Conservation (phyloP, 1,140 invertebrate genomes). For the Leptoteleia sp. region DNA sequence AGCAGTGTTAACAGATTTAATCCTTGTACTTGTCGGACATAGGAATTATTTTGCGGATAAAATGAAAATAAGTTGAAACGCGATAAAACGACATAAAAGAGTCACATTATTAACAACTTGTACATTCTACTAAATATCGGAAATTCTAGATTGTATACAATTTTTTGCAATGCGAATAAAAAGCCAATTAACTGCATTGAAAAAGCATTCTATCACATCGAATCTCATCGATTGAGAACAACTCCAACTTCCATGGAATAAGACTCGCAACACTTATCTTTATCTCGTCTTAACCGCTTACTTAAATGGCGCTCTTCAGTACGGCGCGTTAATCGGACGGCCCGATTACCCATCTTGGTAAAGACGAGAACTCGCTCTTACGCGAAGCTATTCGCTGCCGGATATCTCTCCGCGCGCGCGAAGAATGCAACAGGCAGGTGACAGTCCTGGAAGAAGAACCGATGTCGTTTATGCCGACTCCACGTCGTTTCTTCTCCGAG, state of each 20-base stretch:
- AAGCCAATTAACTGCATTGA: conserved; percentile 40
- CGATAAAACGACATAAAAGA: too few relatives aligned
- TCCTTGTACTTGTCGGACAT: too few relatives aligned
- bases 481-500: conserved; percentile 35
- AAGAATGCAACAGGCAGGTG: conserved; percentile 63
- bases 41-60: too few relatives aligned
- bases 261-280: conserved; percentile 53
- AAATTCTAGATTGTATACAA: conserved; percentile 17
- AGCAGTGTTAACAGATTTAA: too few relatives aligned
- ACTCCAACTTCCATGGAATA: conserved; percentile 38
- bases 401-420: conserved; percentile 53
- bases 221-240: conserved; percentile 40
- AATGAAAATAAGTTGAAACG: too few relatives aligned
- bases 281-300: conserved; percentile 62
- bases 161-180: conserved; percentile 21
- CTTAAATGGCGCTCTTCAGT: conserved; percentile 59
- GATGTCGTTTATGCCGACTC: conserved; percentile 45
- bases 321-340: conserved; percentile 58
- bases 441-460: conserved; percentile 53
- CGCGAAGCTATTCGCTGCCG: conserved; percentile 53
- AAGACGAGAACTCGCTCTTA: conserved; percentile 60
- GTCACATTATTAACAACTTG: too few relatives aligned
- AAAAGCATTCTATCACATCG: conserved; percentile 37
- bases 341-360: conserved; percentile 61
- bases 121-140: conserved; percentile 2